Evolutionary conservation across 1,140 invertebrate species (phyloP), one percentile per base, ranked within the genome.

Genomic region (Leptonema lineaticorne): DNA sequence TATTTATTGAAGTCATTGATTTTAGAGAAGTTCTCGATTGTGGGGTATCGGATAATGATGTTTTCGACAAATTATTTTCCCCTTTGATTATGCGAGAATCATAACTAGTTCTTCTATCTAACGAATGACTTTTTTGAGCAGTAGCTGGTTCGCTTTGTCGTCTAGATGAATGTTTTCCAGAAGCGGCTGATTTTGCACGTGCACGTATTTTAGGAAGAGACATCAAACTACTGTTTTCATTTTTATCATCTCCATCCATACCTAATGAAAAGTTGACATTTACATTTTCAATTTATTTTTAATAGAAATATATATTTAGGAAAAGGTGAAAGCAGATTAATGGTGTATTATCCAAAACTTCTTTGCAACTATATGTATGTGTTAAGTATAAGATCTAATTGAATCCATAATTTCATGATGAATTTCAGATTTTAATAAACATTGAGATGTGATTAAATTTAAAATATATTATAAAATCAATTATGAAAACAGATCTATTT

Each of bases 231-330:
- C 57, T 68, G 26, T 46, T 62, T 22, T 70, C 67, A 4, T 70
- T 69, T 50, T 64, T 81, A 82, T 83, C 81, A 83, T 80, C 81
- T 83, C 78, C 76, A 82, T 79, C 79, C 80, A 75, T 79, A 80
- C 78, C 80, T 82, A 77, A 50, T 62, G 7, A 16, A 62, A 41
- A 58, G 30, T 24, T n/a, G n/a, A n/a, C n/a, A n/a, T n/a, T n/a
- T n/a, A n/a, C n/a, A n/a, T n/a, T n/a, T n/a, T n/a, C n/a, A n/a
- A n/a, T n/a, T n/a, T n/a, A n/a, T n/a, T n/a, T n/a, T n/a, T n/a
- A n/a, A n/a, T n/a, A n/a, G n/a, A n/a, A n/a, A n/a, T n/a, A n/a
- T n/a, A n/a, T n/a, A n/a, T n/a, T n/a, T n/a, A n/a, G n/a, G n/a
- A n/a, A n/a, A n/a, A n/a, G n/a, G n/a, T n/a, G n/a, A n/a, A n/a